Conservation (phyloP, 2,113 vertebrate species). For the Rhabdomys dilectus region DNA sequence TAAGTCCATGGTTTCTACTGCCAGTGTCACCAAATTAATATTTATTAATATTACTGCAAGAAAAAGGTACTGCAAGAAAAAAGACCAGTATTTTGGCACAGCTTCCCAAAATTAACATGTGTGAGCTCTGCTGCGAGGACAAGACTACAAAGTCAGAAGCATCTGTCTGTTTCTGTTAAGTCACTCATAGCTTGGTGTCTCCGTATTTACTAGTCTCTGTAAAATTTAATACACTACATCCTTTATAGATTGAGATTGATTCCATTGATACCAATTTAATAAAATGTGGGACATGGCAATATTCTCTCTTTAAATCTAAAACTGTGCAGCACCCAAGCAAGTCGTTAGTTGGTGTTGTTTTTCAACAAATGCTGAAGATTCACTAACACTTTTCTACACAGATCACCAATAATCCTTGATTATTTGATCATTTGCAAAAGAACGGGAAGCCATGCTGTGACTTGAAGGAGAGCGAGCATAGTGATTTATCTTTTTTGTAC, state of each 20-base stretch:
- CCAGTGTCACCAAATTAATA: neutral
- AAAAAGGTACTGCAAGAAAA: neutral
- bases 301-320: neutral
- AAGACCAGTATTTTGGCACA: neutral
- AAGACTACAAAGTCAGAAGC: neutral
- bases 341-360: neutral
- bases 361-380: neutral
- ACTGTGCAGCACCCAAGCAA: neutral
- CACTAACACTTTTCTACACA: slow-evolving; percentile 3
- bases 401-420: neutral
- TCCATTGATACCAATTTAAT: neutral
- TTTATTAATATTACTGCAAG: neutral
- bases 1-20: no score
- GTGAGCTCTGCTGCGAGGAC: no score
- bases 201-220: neutral
- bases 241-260: neutral
- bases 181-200: neutral
- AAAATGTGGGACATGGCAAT: neutral
- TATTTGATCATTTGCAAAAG: neutral
- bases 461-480: neutral
- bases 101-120: neutral
- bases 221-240: neutral
- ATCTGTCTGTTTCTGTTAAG: neutral
- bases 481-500: neutral
- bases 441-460: neutral